Base-by-base conservation (phyloP, 2,888 invertebrate genomes). In the Limnephilus rhombicus region DNA sequence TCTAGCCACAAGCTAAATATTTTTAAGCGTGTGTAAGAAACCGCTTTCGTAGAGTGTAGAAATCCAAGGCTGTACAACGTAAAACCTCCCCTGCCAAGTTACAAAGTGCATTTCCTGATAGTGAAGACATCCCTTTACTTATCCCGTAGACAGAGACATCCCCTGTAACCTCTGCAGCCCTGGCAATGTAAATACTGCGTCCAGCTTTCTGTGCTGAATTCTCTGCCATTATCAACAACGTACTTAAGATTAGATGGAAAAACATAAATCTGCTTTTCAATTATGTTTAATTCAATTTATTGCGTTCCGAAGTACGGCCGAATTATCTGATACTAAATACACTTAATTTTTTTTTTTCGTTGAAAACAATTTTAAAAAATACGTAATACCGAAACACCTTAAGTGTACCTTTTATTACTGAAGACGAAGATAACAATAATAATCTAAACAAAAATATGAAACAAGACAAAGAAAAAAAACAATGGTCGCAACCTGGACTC, bases 51-150 rank as follows among this genome's bases (percentile, higher is more conserved):
- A 9, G 24, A n/a, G 1, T 68, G 24, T 5, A 68, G 24, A 68
- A 68, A 7, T 68, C n/a, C 68, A 68, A 68, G 7, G 34, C 83
- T 34, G 34, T 37, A 49, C 9, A 29, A 83, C 34, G 18, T 53
- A 34, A 68, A 45, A 49, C 31, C 15, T 24, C 87, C 31, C 31
- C 41, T 89, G 88, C 88, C 88, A 89, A 89, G 80, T 49, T 80
- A 45, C 80, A n/a, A 89, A 89, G 88, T 89, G 88, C 88, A 89
- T 89, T 89, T 89, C 34, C 80, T 80, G 37, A 80, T 89, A 86
- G 29, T 29, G 86, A 45, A 37, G 80, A 37, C 45, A 87, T 87
- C 53, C 87, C 53, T 31, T 87, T 68, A 87, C 53, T 68, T 68
- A 68, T 68, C 24, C 68, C 68, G 68, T 24, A 68, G 68, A 68